These are phyloP conservation scores for Archilochus colubris DNA, from an alignment of 2,113 vertebrate species.

Conservation along the genomic window DNA sequence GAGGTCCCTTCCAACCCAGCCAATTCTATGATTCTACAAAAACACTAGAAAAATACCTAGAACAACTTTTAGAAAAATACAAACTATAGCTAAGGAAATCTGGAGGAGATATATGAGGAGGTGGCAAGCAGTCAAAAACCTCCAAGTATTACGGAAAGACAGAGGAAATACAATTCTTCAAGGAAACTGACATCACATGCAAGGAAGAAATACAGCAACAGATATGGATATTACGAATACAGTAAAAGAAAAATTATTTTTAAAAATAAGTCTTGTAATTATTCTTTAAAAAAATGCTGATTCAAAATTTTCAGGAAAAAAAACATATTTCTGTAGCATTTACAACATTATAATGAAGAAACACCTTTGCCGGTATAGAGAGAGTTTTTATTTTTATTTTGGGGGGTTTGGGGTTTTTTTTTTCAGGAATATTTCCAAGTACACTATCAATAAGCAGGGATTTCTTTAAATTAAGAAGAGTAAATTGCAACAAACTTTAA, in stretches of 20 bases:
- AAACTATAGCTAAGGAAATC: background rate
- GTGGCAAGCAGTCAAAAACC: background rate
- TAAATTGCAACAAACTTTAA: background rate
- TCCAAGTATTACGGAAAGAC: background rate
- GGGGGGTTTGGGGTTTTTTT: background rate
- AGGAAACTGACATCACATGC: background rate
- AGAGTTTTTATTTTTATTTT: no score
- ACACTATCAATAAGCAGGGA: background rate
- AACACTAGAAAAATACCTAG: background rate
- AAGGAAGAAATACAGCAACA: background rate
- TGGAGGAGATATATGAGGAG: background rate
- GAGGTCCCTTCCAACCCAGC: no score
- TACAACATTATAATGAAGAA: background rate
- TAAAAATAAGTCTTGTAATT: background rate
- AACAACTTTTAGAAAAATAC: background rate
- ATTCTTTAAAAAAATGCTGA: background rate
- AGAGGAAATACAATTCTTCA: background rate
- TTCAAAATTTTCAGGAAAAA: background rate
- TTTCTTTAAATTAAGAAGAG: background rate
- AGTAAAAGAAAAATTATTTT: background rate
- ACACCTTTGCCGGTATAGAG: background rate
- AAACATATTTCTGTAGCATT: background rate
- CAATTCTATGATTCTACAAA: background rate
- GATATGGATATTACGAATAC: background rate
- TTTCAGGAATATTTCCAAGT: background rate